Conservation (phyloP, 2,113 vertebrate genomes). For the Bos indicus region DNA sequence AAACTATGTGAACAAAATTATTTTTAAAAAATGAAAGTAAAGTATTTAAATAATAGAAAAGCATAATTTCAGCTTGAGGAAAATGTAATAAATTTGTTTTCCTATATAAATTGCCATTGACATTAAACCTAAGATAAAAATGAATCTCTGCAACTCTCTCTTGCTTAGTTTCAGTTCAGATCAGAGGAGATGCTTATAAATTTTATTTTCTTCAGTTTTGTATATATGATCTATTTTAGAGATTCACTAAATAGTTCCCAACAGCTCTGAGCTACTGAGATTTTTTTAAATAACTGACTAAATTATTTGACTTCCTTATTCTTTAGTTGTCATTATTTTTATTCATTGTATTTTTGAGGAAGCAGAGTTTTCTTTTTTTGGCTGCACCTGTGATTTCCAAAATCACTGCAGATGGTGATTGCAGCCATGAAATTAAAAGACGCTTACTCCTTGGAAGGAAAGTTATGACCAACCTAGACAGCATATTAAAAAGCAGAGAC, state of each 20-base stretch:
- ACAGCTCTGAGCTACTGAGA: not conserved
- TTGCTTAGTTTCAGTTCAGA: not conserved
- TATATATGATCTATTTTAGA: not conserved
- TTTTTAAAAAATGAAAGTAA: not conserved
- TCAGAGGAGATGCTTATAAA: not conserved
- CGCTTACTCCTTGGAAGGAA: not conserved
- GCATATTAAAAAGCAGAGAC: not conserved
- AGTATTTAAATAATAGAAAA: conserved; percentile 22
- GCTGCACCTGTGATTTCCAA: not conserved
- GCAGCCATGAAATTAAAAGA: not conserved
- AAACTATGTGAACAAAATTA: not conserved
- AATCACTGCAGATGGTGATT: not conserved
- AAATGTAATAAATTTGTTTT: not conserved
- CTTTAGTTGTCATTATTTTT: not conserved
- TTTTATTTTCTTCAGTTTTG: not conserved
- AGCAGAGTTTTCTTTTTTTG: not conserved
- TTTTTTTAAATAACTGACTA: not conserved
- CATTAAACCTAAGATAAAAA: conserved; percentile 22
- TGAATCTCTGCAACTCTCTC: not conserved
- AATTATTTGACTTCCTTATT: conserved; percentile 1
- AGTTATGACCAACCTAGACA: not conserved
- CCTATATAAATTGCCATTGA: not conserved
- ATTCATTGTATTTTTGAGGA: not conserved
- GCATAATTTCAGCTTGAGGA: not conserved
- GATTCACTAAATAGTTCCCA: not conserved